phyloP scores from a whole-genome alignment of 2,797 vertebrate species.

The Holocentrus rufus region DNA sequence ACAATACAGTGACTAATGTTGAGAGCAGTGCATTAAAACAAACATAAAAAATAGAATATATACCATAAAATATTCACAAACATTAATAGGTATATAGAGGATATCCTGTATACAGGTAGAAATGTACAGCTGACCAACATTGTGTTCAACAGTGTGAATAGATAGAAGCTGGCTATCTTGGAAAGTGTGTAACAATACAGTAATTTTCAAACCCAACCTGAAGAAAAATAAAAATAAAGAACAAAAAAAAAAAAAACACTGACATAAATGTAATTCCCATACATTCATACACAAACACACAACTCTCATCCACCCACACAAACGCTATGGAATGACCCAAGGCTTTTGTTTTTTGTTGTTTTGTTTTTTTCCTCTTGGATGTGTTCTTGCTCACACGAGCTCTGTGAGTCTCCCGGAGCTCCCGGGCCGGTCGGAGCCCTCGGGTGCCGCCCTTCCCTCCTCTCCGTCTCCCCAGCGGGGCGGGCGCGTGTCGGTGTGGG shows the following conservation, averaged over 20 bases:
- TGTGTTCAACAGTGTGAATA: constrained; percentile 59
- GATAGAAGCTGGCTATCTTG: constrained; percentile 46
- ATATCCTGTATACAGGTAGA: constrained; percentile 61
- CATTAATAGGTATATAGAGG: constrained; percentile 61
- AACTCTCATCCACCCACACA: constrained; percentile 45
- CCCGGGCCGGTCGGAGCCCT: constrained; percentile 5
- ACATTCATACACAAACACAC: constrained; percentile 45
- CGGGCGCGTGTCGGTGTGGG: not conserved
- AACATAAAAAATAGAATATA: constrained; percentile 46
- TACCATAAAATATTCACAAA: constrained; percentile 77
- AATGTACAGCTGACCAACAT: constrained; percentile 65
- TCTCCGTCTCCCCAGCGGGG: constrained; percentile 10
- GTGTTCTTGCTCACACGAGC: constrained; percentile 52
- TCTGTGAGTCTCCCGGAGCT: constrained; percentile 32
- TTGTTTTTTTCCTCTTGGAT: constrained; percentile 37
- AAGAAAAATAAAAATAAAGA: not conserved
- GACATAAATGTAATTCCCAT: constrained; percentile 57
- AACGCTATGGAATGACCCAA: constrained; percentile 77
- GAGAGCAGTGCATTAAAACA: constrained; percentile 80
- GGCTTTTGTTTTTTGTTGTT: constrained; percentile 49
- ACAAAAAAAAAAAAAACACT: constrained; percentile 43
- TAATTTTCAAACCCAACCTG: constrained; percentile 59
- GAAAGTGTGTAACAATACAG: constrained; percentile 67
- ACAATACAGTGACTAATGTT: constrained; percentile 70
- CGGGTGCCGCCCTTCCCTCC: constrained; percentile 38